Percentiles rank a stretch among this genome's conserved stretches.
Evolutionary conservation across 1,140 invertebrate genomes (phyloP).

Genomic region (Drosophila ficusphila): DNA sequence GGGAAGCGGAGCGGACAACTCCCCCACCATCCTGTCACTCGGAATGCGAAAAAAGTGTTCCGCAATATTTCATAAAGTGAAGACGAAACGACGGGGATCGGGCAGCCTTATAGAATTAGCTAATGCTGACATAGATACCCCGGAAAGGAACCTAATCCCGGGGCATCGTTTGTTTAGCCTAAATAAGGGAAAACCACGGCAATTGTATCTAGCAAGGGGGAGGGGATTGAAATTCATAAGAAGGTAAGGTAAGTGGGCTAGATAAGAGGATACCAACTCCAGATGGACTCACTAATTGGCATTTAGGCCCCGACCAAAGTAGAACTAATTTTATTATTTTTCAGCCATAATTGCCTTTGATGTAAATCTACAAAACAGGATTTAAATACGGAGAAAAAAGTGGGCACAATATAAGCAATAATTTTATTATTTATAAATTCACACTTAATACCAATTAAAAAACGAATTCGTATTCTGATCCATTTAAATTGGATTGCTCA

Average conservation of each 20-base stretch:
- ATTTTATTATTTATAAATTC: slow-evolving; percentile 2
- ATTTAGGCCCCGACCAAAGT: background rate
- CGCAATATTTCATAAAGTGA: slow-evolving; percentile 75
- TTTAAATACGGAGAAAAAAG: background rate
- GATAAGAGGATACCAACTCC: slow-evolving; percentile 23
- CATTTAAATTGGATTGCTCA: background rate
- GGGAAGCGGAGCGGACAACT: slow-evolving; percentile 13
- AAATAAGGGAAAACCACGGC: slow-evolving; percentile 35
- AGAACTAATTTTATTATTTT: slow-evolving; percentile 16
- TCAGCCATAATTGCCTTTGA: slow-evolving; percentile 4
- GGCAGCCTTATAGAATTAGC: slow-evolving; percentile 61
- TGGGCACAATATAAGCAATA: slow-evolving; percentile 1
- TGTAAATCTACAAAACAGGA: background rate
- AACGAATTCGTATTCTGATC: background rate
- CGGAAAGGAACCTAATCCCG: slow-evolving; percentile 66
- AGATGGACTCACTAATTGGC: slow-evolving; percentile 33
- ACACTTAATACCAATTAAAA: background rate
- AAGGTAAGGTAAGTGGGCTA: slow-evolving; percentile 6
- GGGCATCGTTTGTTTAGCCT: slow-evolving; percentile 61
- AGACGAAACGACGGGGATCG: slow-evolving; percentile 8
- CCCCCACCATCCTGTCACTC: background rate
- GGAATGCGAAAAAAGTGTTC: slow-evolving; percentile 41
- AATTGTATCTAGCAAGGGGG: slow-evolving; percentile 15
- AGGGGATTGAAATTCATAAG: background rate
- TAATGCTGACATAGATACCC: slow-evolving; percentile 77